Conservation (phyloP, 2,113 vertebrate genomes). For the Pachycephala philippinensis region DNA sequence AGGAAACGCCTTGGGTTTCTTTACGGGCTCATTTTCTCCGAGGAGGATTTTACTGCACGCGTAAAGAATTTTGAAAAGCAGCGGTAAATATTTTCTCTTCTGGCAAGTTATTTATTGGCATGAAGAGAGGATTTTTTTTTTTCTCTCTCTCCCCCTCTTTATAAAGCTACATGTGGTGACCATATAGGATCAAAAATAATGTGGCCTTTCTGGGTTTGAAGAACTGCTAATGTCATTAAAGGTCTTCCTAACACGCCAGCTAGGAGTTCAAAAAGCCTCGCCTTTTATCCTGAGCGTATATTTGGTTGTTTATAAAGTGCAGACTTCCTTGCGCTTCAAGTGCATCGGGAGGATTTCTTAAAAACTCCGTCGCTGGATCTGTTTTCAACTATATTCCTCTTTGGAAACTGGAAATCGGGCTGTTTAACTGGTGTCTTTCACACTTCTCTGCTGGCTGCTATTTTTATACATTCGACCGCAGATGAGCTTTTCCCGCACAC, state of each 20-base stretch:
- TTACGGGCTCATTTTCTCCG: slow-evolving; percentile 61
- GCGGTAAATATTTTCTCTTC: slow-evolving; percentile 68
- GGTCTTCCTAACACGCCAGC: slow-evolving; percentile 61
- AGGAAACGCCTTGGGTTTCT: slow-evolving; percentile 14
- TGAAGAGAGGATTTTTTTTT: not conserved
- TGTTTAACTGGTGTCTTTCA: slow-evolving; percentile 42
- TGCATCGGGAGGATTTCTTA: slow-evolving; percentile 42
- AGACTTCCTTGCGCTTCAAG: slow-evolving; percentile 57
- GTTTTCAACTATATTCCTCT: slow-evolving; percentile 56
- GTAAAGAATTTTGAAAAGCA: slow-evolving; percentile 60
- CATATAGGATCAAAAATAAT: slow-evolving; percentile 59
- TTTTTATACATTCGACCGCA: slow-evolving; percentile 44
- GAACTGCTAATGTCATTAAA: slow-evolving; percentile 71
- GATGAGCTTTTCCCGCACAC: slow-evolving; percentile 17
- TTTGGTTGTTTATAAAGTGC: slow-evolving; percentile 63
- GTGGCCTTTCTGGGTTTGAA: slow-evolving; percentile 62
- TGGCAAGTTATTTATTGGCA: slow-evolving; percentile 63
- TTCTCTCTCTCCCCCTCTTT: not conserved
- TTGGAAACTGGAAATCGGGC: slow-evolving; percentile 9
- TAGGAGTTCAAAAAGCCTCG: slow-evolving; percentile 52
- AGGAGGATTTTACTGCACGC: slow-evolving; percentile 51
- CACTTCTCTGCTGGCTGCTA: slow-evolving; percentile 55
- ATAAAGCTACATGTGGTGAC: slow-evolving; percentile 64
- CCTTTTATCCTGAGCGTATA: slow-evolving; percentile 57
- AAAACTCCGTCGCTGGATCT: slow-evolving; percentile 8